Percentiles rank a stretch among this genome's conserved stretches.
Evolutionary conservation across 2,113 vertebrate genomes (phyloP).

Genomic region (Corythaixoides concolor): DNA sequence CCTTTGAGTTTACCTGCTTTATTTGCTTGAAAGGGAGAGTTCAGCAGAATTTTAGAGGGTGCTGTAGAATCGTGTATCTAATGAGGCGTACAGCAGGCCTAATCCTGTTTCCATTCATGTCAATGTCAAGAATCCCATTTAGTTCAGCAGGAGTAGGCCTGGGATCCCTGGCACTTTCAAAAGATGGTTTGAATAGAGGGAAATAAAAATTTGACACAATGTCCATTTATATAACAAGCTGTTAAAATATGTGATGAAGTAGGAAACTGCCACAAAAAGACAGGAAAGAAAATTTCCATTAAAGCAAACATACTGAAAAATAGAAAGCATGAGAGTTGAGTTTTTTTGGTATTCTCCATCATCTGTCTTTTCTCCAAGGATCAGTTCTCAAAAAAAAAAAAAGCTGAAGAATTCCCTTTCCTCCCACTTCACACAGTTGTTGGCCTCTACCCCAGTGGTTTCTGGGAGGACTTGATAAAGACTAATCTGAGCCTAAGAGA

Average conservation of each 20-base stretch:
- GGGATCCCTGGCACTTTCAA: neutral
- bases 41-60: conserved; percentile 75
- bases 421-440: neutral
- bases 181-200: neutral
- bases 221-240: conserved; percentile 8
- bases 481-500: conserved; percentile 46
- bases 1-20: conserved; percentile 69
- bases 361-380: neutral
- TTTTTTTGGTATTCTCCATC: neutral
- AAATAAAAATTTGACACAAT: conserved; percentile 9
- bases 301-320: neutral
- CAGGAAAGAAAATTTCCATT: neutral
- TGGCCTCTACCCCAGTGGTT: neutral
- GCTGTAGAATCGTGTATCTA: conserved; percentile 48
- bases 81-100: neutral
- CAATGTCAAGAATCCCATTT: conserved; percentile 55
- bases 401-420: neutral
- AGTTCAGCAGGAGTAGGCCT: neutral
- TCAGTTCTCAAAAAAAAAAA: neutral
- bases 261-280: neutral
- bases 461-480: conserved; percentile 40
- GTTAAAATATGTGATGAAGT: conserved; percentile 3
- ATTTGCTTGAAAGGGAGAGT: conserved; percentile 69
- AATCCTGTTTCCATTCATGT: neutral
- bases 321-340: neutral